Evolutionary conservation across 2,888 invertebrate species (phyloP), one percentile per base, ranked within the genome.

Genomic region (Adelphocoris suturalis): DNA sequence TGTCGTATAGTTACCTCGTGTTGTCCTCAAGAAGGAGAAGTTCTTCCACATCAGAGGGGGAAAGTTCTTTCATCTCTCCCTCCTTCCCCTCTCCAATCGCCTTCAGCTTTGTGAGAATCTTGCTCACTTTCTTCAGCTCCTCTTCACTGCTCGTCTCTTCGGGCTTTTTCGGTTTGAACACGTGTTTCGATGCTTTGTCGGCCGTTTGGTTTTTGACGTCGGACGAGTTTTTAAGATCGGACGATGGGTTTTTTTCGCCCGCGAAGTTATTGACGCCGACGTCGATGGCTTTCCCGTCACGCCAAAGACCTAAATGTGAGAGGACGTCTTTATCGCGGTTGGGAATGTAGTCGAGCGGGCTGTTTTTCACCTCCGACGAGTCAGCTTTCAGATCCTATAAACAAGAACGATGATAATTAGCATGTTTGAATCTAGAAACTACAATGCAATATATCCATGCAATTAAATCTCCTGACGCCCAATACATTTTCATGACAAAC

Each of bases 61-160:
- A 92, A 52, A 94, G 93, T 19, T 94, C 94, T 78, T 94, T 94
- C 14, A 93, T 92, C 2, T 93, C 93, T 0, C 93, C 92, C 89
- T 93, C 84, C 46, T 90, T 87, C 13, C 90, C 90, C 76, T 92
- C 92, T 3, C 92, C 91, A 48, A 92, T 90, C 82, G 91, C 91
- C 68, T 91, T 92, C 28, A 92, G 91, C 37, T 91, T 94, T 11
- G 93, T 92, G 46, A 94, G 91, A 0, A 94, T 92, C 89, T 93
- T 93, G 78, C 93, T 93, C 61, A 94, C 94, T 90, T 93, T 93
- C 23, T 92, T 92, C 78, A 91, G 95, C 23, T 94, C 94, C 55
- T 95, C 94, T 57, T 94, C 90, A 28, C 92, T 91, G 28, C 92
- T 91, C 61, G 92, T 84, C 90, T 90, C 93, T 19, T 90, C 89